Evolutionary conservation across 1,140 invertebrate genomes (phyloP).

Genomic region (Platorchestia sp.): DNA sequence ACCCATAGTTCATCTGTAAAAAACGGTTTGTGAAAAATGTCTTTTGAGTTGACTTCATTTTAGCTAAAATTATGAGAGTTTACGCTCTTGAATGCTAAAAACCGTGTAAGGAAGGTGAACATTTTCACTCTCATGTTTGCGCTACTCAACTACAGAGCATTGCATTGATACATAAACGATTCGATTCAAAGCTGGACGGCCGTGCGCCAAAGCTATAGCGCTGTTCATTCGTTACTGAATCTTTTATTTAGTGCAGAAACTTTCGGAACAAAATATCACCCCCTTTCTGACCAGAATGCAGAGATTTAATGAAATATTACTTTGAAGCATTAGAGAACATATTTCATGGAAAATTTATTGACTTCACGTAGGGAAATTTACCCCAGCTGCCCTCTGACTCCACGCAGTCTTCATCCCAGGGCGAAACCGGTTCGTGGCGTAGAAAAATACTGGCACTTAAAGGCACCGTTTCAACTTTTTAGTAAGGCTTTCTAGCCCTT

Average conservation of each 20-base stretch:
- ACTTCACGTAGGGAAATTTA: neutral
- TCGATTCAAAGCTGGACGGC: neutral
- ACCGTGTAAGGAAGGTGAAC: neutral
- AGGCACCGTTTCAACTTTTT: neutral
- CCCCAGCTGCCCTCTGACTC: neutral
- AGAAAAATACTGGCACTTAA: neutral
- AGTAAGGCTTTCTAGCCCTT: neutral
- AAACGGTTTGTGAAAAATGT: neutral
- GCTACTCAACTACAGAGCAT: neutral
- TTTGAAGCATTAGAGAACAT: neutral
- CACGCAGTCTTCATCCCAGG: neutral
- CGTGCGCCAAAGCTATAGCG: neutral
- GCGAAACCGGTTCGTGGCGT: neutral
- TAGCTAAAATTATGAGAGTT: neutral
- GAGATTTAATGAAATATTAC: neutral
- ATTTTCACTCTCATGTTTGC: neutral
- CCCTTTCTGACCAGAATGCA: neutral
- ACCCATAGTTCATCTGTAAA: neutral
- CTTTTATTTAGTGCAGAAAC: neutral
- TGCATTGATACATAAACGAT: neutral
- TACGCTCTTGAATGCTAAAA: neutral
- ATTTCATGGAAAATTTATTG: neutral
- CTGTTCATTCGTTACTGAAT: too few relatives aligned
- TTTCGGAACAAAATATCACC: neutral
- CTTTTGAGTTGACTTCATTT: neutral